Evolutionary conservation across 2,113 vertebrate species (phyloP).

Genomic region (Erythrocercus mccallii): DNA sequence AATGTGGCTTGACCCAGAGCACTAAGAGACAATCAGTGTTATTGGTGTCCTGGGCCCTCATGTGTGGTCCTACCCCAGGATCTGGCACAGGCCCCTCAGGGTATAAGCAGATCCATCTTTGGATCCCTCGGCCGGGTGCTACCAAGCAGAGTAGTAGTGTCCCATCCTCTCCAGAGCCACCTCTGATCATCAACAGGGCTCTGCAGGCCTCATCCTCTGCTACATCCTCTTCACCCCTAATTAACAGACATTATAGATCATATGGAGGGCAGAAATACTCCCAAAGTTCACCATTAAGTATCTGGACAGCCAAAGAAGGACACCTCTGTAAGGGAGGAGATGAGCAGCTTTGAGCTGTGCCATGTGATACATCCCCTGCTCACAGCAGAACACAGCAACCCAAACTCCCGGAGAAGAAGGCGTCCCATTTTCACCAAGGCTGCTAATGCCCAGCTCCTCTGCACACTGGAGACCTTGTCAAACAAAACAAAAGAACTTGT

Average conservation of each 20-base stretch:
- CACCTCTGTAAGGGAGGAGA: background rate
- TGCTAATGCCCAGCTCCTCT: background rate
- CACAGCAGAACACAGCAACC: background rate
- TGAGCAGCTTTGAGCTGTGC: background rate
- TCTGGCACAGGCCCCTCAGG: background rate
- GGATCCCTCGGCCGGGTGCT: background rate
- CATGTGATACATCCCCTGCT: accelerated
- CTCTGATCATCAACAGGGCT: background rate
- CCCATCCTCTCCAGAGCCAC: background rate
- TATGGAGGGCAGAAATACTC: background rate
- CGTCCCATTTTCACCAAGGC: background rate
- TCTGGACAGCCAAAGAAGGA: background rate
- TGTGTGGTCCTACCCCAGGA: background rate
- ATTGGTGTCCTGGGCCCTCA: accelerated
- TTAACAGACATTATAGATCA: background rate
- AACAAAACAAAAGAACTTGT: slow-evolving; percentile 34
- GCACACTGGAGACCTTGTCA: slow-evolving; percentile 5
- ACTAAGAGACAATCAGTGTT: background rate
- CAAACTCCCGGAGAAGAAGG: background rate
- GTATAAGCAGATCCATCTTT: background rate
- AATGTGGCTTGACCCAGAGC: accelerated
- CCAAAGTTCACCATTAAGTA: background rate
- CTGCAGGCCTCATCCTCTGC: background rate
- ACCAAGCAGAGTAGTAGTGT: background rate
- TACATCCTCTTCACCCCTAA: background rate